phyloP scores from a whole-genome alignment of 2,113 vertebrate species.

The Sula dactylatra region DNA sequence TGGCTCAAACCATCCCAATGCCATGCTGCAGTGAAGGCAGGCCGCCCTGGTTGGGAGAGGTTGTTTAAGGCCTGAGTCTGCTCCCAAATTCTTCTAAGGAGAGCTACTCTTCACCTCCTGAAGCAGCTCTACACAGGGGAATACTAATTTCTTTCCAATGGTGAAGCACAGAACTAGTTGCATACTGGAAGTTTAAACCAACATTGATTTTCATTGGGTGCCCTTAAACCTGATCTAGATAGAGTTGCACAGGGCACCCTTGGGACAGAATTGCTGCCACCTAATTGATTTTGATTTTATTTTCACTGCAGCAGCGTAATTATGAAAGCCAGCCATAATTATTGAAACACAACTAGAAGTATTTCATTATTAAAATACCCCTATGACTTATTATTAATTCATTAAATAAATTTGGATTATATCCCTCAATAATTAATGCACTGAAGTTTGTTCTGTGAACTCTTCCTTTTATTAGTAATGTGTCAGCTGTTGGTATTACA shows the following conservation, averaged over 20 bases:
- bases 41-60: background rate
- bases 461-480: slow-evolving; percentile 49
- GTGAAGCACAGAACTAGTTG: background rate
- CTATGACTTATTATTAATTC: slow-evolving; percentile 86
- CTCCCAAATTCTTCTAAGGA: background rate
- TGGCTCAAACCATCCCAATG: accelerated
- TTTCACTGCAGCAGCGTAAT: slow-evolving; percentile 76
- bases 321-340: slow-evolving; percentile 84
- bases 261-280: background rate
- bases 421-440: slow-evolving; percentile 85
- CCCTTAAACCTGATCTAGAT: background rate
- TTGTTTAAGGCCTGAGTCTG: background rate
- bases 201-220: background rate
- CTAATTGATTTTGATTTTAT: slow-evolving; percentile 73
- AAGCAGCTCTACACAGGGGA: background rate
- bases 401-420: slow-evolving; percentile 87
- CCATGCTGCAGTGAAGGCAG: no score
- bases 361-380: slow-evolving; percentile 91
- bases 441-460: slow-evolving; percentile 52
- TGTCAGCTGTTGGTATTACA: slow-evolving; percentile 15
- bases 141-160: accelerated
- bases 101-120: background rate
- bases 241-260: slow-evolving; percentile 4
- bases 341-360: slow-evolving; percentile 86
- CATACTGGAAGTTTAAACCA: background rate